A percentile compares a stretch with the other conserved stretches of the same genome.
phyloP scores from a whole-genome alignment of 2,113 vertebrate species.

The Eretmochelys imbricata region DNA sequence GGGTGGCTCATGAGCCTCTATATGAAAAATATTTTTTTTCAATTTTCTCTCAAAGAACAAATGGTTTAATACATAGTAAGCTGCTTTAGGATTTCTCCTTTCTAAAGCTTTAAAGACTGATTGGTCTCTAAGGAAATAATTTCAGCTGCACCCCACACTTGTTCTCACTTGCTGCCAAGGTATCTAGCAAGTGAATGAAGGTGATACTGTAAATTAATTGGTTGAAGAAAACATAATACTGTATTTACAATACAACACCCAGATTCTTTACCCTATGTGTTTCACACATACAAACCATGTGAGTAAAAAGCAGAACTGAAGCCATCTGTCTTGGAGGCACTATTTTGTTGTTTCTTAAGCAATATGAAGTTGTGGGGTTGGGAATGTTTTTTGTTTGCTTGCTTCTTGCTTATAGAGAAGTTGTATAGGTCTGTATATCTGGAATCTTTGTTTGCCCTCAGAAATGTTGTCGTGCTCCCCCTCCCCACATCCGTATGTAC shows the following conservation, averaged over 20 bases:
- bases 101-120: slow-evolving; percentile 21
- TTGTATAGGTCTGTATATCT: neutral
- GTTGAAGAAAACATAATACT: neutral
- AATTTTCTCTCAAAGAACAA: slow-evolving; percentile 26
- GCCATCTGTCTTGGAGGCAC: neutral
- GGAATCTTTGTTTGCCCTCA: neutral
- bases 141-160: neutral
- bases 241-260: neutral
- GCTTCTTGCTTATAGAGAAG: neutral
- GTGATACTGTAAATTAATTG: neutral
- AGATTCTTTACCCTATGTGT: neutral
- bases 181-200: slow-evolving; percentile 40
- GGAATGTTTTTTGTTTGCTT: neutral
- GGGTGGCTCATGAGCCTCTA: neutral
- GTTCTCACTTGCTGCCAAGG: slow-evolving; percentile 19
- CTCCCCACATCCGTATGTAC: neutral
- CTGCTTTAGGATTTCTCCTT: slow-evolving; percentile 16
- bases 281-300: accelerated
- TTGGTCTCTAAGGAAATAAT: slow-evolving; percentile 24
- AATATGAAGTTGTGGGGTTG: neutral
- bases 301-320: neutral
- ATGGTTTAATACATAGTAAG: neutral
- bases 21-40: neutral
- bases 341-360: neutral
- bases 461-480: neutral